Conservation (phyloP, 2,797 vertebrate genomes). For the Loriculus beryllinus region DNA sequence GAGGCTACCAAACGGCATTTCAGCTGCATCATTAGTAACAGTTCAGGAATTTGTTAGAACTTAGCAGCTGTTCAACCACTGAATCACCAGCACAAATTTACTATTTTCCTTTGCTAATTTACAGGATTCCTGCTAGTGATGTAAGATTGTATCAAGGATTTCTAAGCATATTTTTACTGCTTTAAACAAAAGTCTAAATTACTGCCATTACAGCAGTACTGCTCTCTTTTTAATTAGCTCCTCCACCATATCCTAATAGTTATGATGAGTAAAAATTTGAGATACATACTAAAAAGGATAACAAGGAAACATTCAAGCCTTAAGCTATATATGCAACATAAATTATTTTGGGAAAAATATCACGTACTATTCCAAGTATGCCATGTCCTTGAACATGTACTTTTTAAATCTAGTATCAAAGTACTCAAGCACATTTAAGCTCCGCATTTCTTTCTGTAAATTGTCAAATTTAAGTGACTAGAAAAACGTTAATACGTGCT, state of each 20-base stretch:
- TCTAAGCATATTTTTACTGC: slow-evolving; percentile 8
- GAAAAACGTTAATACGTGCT: neutral
- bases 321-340: neutral
- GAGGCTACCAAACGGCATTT: slow-evolving; percentile 28
- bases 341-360: neutral
- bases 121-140: slow-evolving; percentile 33
- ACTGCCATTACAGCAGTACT: neutral
- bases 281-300: neutral
- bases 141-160: slow-evolving; percentile 1
- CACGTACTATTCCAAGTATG: neutral
- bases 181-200: slow-evolving; percentile 20
- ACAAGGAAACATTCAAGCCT: neutral
- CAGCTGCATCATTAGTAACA: slow-evolving; percentile 64
- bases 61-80: slow-evolving; percentile 58
- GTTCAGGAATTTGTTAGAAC: slow-evolving; percentile 59
- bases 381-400: neutral
- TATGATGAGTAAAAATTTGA: neutral
- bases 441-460: neutral
- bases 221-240: slow-evolving; percentile 32
- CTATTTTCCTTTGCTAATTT: slow-evolving; percentile 33
- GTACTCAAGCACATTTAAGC: neutral
- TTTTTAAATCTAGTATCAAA: neutral
- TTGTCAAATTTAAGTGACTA: neutral
- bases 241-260: neutral
- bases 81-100: slow-evolving; percentile 50